These are phyloP conservation scores for Pyrrhia umbra DNA, from an alignment of 2,888 invertebrate genomes.

Conservation along the genomic window DNA sequence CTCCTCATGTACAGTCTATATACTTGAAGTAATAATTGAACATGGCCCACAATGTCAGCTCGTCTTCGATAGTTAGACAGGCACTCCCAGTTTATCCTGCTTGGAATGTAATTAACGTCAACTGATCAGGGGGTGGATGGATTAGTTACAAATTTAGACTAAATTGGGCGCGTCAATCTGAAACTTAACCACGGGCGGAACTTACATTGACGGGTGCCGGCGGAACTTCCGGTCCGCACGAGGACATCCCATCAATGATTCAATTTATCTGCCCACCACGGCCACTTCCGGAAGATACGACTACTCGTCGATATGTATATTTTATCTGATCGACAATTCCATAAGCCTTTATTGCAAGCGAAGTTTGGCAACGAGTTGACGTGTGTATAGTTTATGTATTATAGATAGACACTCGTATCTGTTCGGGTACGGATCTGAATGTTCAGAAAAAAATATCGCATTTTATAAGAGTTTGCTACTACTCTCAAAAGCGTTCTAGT, in stretches of 20 bases:
- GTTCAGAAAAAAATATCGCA: not conserved
- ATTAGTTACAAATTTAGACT: conserved; percentile 66
- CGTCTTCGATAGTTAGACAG: conserved; percentile 54
- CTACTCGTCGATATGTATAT: conserved; percentile 47
- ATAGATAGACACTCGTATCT: not conserved
- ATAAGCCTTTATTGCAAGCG: conserved; percentile 39
- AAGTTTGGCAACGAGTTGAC: conserved; percentile 17
- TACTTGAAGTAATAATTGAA: conserved; percentile 48
- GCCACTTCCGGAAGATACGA: conserved; percentile 49
- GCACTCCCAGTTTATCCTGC: conserved; percentile 42
- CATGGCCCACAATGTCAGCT: conserved; percentile 54
- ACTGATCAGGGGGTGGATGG: conserved; percentile 54
- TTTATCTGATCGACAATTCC: conserved; percentile 44
- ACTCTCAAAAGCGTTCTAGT: conserved; percentile 15
- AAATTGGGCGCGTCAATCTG: conserved; percentile 68
- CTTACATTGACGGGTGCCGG: conserved; percentile 58
- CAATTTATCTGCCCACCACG: conserved; percentile 68
- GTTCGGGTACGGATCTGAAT: not conserved
- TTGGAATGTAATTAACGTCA: conserved; percentile 59
- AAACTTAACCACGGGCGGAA: conserved; percentile 64
- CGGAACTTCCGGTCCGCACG: conserved; percentile 58
- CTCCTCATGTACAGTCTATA: conserved; percentile 22
- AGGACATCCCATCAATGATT: conserved; percentile 74
- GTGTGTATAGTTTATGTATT: not conserved
- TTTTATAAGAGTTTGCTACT: conserved; percentile 3